Evolutionary conservation across 2,888 invertebrate genomes (phyloP).

Genomic region (Apoda limacodes): DNA sequence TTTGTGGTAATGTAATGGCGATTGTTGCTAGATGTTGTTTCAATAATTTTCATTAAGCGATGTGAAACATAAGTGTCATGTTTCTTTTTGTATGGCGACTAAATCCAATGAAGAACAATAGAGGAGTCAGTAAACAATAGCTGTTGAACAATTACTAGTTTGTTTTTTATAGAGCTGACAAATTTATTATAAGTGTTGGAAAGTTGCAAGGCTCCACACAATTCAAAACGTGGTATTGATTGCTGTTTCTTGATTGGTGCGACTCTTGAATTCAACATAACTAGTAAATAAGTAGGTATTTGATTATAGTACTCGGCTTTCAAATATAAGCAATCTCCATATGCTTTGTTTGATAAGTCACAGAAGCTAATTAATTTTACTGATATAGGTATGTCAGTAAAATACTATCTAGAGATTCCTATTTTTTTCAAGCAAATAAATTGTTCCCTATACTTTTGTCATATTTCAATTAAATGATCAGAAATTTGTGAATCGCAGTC

Average conservation of each 20-base stretch:
- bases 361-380: slow-evolving; percentile 7
- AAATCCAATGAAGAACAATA: slow-evolving; percentile 1
- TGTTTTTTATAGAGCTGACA: neutral
- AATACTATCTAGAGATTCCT: slow-evolving; percentile 8
- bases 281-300: slow-evolving; percentile 2
- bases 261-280: slow-evolving; percentile 7
- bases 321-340: slow-evolving; percentile 9
- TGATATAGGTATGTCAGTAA: slow-evolving; percentile 7
- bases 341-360: slow-evolving; percentile 8
- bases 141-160: neutral
- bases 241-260: slow-evolving; percentile 1
- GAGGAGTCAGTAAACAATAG: slow-evolving; percentile 1
- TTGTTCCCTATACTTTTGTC: slow-evolving; percentile 1
- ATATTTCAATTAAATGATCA: no score
- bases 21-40: neutral
- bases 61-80: slow-evolving; percentile 21
- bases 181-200: neutral
- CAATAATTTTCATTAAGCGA: slow-evolving; percentile 4
- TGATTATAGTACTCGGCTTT: slow-evolving; percentile 4
- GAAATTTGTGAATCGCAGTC: no score
- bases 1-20: slow-evolving; percentile 9
- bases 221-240: slow-evolving; percentile 3
- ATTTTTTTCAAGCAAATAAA: slow-evolving; percentile 3
- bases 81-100: slow-evolving; percentile 25
- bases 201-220: slow-evolving; percentile 1